Percentiles rank a stretch among this genome's conserved stretches.
phyloP scores from a whole-genome alignment of 2,888 invertebrate genomes.

The Graphium colonna region DNA sequence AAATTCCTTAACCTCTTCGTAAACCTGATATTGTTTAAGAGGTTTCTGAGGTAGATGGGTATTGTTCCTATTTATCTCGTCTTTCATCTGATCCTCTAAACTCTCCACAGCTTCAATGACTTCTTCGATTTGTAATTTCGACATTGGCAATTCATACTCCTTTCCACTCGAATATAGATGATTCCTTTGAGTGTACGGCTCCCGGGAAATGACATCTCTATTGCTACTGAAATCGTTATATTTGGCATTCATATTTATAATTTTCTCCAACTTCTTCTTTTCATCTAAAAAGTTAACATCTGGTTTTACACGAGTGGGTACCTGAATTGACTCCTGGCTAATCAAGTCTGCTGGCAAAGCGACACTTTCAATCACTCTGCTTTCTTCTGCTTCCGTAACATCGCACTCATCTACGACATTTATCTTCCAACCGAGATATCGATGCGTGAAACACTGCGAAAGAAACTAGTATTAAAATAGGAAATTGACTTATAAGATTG shows the following conservation, averaged over 20 bases:
- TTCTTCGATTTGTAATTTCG: conserved; percentile 63
- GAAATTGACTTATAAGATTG: background rate
- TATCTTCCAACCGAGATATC: conserved; percentile 97
- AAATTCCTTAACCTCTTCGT: conserved; percentile 58
- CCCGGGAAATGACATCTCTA: conserved; percentile 53
- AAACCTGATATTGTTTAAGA: conserved; percentile 55
- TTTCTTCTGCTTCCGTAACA: conserved; percentile 75
- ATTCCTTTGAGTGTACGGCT: conserved; percentile 44
- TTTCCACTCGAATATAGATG: conserved; percentile 43
- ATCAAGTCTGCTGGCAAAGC: conserved; percentile 56
- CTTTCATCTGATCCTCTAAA: conserved; percentile 59
- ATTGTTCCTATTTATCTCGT: conserved; percentile 46
- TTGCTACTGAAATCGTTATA: conserved; percentile 75
- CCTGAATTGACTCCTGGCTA: conserved; percentile 81
- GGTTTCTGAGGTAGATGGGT: conserved; percentile 33
- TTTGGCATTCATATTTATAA: conserved; percentile 70
- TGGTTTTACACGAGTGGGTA: conserved; percentile 82
- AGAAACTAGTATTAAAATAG: background rate
- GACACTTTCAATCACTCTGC: conserved; percentile 64
- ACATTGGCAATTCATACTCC: conserved; percentile 71
- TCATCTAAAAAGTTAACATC: conserved; percentile 77
- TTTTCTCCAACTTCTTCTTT: conserved; percentile 63
- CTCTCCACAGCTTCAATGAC: conserved; percentile 68
- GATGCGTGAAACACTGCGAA: conserved; percentile 92
- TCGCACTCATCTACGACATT: conserved; percentile 93